Evolutionary conservation across 2,888 invertebrate genomes (phyloP).

Genomic region (Deilephila porcellus): DNA sequence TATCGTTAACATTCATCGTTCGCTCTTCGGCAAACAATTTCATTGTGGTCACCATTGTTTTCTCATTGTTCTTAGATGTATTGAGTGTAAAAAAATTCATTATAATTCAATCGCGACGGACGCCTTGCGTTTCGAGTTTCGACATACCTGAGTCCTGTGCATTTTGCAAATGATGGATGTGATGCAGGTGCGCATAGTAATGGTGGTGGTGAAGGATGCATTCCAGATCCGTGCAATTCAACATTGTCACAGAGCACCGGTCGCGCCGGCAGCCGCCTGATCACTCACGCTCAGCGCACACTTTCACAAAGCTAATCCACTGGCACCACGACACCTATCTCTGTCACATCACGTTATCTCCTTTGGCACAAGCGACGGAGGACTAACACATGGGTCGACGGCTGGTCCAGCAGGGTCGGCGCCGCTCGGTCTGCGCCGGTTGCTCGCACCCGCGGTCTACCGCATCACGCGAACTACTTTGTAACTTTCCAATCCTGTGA

Average conservation of each 20-base stretch:
- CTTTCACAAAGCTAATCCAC: slow-evolving; percentile 84
- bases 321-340: slow-evolving; percentile 74
- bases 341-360: slow-evolving; percentile 84
- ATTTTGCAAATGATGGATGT: slow-evolving; percentile 88
- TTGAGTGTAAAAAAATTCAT: slow-evolving; percentile 52
- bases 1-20: slow-evolving; percentile 71
- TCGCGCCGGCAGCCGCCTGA: slow-evolving; percentile 62
- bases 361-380: slow-evolving; percentile 59
- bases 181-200: slow-evolving; percentile 89
- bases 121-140: slow-evolving; percentile 37
- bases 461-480: slow-evolving; percentile 64
- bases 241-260: slow-evolving; percentile 84
- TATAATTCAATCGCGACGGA: slow-evolving; percentile 45
- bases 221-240: slow-evolving; percentile 91
- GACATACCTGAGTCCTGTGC: slow-evolving; percentile 86
- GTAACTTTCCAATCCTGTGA: slow-evolving; percentile 55
- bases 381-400: slow-evolving; percentile 57
- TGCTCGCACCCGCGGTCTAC: slow-evolving; percentile 54
- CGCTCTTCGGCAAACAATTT: slow-evolving; percentile 69
- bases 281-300: slow-evolving; percentile 79
- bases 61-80: slow-evolving; percentile 61
- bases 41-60: slow-evolving; percentile 64
- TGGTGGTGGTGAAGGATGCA: slow-evolving; percentile 91
- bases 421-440: slow-evolving; percentile 68
- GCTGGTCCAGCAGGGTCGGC: slow-evolving; percentile 59